Conservation (phyloP, 1,140 invertebrate species). For the Drosophila arawakana region DNA sequence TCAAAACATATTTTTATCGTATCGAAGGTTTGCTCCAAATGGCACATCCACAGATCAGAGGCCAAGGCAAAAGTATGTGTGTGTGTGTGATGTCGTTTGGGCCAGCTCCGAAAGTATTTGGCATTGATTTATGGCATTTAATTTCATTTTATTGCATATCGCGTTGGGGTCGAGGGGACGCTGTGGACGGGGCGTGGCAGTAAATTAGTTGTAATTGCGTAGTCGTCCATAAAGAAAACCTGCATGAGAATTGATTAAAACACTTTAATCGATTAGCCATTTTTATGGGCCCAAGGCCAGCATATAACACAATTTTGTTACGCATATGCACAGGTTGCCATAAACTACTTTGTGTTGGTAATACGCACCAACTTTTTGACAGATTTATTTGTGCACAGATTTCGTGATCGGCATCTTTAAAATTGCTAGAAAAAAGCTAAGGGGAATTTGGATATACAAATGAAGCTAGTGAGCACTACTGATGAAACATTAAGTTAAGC, state of each 20-base stretch:
- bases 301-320: conserved; percentile 9
- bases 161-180: background rate
- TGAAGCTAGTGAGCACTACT: no score
- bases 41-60: conserved; percentile 27
- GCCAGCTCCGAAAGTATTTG: conserved; percentile 45
- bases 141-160: conserved; percentile 66
- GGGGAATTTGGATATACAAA: no score
- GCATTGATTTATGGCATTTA: conserved; percentile 74
- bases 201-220: conserved; percentile 56
- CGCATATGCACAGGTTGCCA: background rate
- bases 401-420: conserved; percentile 5
- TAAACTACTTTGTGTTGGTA: background rate
- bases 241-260: conserved; percentile 59
- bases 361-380: background rate
- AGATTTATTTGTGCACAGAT: conserved; percentile 3
- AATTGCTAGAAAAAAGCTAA: no score
- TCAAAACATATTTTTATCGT: background rate
- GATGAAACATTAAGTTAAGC: no score
- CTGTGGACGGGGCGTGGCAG: background rate
- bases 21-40: background rate
- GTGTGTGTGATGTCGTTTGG: conserved; percentile 8
- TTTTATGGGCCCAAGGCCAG: conserved; percentile 9
- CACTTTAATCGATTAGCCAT: conserved; percentile 32
- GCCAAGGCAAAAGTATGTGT: conserved; percentile 46
- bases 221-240: conserved; percentile 13